Percentiles rank a stretch among this genome's conserved stretches.
Conservation (phyloP, 2,113 vertebrate genomes). For the Urocynchramus pylzowi region DNA sequence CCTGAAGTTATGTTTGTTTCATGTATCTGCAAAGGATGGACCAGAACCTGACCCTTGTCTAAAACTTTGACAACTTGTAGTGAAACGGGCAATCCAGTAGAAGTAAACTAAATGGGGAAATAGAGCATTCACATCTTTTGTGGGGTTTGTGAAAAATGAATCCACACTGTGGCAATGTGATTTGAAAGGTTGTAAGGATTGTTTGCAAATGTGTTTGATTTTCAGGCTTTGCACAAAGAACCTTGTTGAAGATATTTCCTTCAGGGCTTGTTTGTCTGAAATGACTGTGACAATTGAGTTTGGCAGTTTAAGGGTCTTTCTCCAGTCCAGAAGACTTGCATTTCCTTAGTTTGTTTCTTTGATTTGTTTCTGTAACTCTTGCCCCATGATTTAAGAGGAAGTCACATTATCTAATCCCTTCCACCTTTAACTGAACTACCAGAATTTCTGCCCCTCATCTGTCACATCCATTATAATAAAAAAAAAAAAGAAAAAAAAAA, state of each 20-base stretch:
- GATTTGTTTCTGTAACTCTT: not conserved
- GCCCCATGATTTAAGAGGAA: not conserved
- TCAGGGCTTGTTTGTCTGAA: not conserved
- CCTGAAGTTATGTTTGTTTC: not conserved
- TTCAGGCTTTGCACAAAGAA: not conserved
- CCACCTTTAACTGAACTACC: not conserved
- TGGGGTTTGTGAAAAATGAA: not conserved
- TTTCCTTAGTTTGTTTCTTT: not conserved
- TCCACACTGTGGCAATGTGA: not conserved
- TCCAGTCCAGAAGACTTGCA: not conserved
- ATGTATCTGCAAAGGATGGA: not conserved
- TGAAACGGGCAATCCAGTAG: not conserved
- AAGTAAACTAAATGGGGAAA: not conserved
- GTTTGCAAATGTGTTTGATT: not conserved
- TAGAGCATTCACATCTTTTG: not conserved
- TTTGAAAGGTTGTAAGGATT: not conserved
- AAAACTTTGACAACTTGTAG: not conserved
- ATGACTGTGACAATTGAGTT: not conserved
- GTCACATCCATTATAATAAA: not conserved
- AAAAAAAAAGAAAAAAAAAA: not conserved
- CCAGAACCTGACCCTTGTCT: not conserved
- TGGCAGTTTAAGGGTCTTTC: not conserved
- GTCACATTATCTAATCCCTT: not conserved
- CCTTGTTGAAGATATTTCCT: not conserved
- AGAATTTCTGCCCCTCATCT: not conserved